Evolutionary conservation across 2,797 vertebrate species (phyloP), one percentile per base, ranked within the genome.

Genomic region (Saxicola maurus): DNA sequence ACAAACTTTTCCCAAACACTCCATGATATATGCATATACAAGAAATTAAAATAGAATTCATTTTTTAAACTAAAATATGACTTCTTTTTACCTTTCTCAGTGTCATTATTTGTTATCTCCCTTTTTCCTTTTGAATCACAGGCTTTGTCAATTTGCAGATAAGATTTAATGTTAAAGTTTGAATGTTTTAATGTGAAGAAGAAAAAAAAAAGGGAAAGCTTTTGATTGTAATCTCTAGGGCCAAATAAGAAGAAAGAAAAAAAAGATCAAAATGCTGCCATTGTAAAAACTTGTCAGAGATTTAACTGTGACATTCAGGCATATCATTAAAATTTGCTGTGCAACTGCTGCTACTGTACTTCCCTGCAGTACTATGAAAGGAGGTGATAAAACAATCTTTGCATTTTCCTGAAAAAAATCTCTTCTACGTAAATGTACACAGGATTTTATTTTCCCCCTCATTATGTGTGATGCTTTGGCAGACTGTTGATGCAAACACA

Each of bases 251-350:
- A 35, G 15, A 3, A n/a, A 65, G 2, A 10, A 52, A 56, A 56
- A 74, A 61, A 52, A 71, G 14, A 79, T 57, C 18, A 93, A 85
- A 92, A 89, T 72, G 11, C 12, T 93, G 51, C 46, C 37, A 62
- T 66, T 72, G 40, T 81, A 80, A 72, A 80, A 93, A 68, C 28
- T 81, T 90, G 62, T 24, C 82, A 81, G 61, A 91, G 52, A 75
- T 76, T 81, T 86, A 80, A 62, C 69, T 72, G 16, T 87, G 86
- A 74, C 45, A 56, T 86, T 80, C 19, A 40, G 37, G 16, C 24
- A 75, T 83, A 78, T 56, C 37, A 83, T 69, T 84, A 88, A 87
- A 91, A 84, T 79, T 64, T 79, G 16, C 49, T 91, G 62, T 76
- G 66, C 66, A 75, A 7, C n/a, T 48, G 31, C 60, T 85, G 10